These are phyloP conservation scores for Clepsis dumicolana DNA, from an alignment of 2,888 invertebrate genomes.

Conservation along the genomic window DNA sequence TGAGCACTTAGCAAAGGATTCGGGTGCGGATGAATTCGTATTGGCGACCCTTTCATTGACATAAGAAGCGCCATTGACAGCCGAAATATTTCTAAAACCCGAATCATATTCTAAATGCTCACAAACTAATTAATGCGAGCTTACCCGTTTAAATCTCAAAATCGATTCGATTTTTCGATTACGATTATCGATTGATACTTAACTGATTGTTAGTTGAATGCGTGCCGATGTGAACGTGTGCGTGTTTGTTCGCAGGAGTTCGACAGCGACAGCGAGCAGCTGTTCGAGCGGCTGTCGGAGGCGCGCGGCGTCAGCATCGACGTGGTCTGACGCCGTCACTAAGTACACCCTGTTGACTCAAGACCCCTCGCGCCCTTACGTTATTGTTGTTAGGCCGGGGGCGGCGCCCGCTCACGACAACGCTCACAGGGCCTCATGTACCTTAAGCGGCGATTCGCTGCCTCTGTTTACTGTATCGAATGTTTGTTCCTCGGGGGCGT, in stretches of 20 bases:
- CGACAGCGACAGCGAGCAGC: conserved; percentile 43
- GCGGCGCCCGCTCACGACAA: conserved; percentile 14
- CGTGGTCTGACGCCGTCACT: conserved; percentile 24
- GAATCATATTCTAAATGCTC: too few relatives aligned
- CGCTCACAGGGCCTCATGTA: conserved; percentile 7
- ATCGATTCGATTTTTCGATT: too few relatives aligned
- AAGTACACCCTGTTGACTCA: conserved; percentile 63
- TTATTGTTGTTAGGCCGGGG: conserved; percentile 32
- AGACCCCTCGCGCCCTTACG: conserved; percentile 49
- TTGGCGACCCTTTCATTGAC: too few relatives aligned
- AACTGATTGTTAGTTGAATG: neutral
- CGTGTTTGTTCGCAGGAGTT: conserved; percentile 42
- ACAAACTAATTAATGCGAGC: too few relatives aligned
- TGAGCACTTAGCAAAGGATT: too few relatives aligned
- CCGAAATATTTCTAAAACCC: too few relatives aligned
- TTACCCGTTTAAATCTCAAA: too few relatives aligned
- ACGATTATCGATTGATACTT: neutral
- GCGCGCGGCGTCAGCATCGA: conserved; percentile 22
- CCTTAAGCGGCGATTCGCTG: neutral
- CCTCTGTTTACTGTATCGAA: neutral
- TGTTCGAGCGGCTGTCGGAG: conserved; percentile 41
- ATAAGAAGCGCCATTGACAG: too few relatives aligned
- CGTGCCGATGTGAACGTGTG: neutral
- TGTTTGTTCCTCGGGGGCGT: neutral
- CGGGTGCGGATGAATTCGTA: too few relatives aligned